A percentile compares a stretch with the other conserved stretches of the same genome.
These are phyloP conservation scores for Hecatera dysodea DNA, from an alignment of 2,888 invertebrate species.

Conservation along the genomic window DNA sequence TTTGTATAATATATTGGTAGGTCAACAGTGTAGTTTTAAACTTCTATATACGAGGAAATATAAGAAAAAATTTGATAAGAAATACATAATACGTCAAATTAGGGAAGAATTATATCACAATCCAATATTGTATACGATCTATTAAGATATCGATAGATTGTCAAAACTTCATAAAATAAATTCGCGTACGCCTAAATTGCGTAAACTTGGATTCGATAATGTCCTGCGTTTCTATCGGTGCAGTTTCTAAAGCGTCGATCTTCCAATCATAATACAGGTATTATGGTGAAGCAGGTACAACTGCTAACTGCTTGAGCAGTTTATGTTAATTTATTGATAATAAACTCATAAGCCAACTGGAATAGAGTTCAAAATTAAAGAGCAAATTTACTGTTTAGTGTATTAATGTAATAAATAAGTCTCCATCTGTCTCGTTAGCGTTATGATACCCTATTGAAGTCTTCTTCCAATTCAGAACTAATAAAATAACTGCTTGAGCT, in stretches of 20 bases:
- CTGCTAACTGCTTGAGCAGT: background rate
- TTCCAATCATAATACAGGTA: background rate
- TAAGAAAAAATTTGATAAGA: conserved; percentile 17
- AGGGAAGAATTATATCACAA: conserved; percentile 2
- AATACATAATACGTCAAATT: conserved; percentile 19
- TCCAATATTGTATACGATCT: conserved; percentile 37
- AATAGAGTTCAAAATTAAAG: background rate
- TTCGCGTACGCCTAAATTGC: background rate
- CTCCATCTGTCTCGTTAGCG: background rate
- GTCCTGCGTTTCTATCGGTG: background rate
- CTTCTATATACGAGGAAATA: background rate
- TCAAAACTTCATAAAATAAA: conserved; percentile 5
- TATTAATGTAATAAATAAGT: no score
- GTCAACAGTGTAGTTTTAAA: conserved; percentile 18
- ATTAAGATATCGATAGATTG: background rate
- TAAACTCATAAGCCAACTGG: background rate
- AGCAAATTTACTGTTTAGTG: background rate
- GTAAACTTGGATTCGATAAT: background rate
- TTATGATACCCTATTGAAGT: no score
- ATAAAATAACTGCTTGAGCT: background rate
- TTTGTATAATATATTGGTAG: conserved; percentile 37
- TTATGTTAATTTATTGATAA: background rate
- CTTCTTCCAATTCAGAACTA: no score
- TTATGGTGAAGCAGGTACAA: background rate
- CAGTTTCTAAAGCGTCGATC: background rate